A percentile compares a stretch with the other conserved stretches of the same genome.
These are phyloP conservation scores for Dromius quadrimaculatus DNA, from an alignment of 2,888 invertebrate genomes.

Conservation along the genomic window DNA sequence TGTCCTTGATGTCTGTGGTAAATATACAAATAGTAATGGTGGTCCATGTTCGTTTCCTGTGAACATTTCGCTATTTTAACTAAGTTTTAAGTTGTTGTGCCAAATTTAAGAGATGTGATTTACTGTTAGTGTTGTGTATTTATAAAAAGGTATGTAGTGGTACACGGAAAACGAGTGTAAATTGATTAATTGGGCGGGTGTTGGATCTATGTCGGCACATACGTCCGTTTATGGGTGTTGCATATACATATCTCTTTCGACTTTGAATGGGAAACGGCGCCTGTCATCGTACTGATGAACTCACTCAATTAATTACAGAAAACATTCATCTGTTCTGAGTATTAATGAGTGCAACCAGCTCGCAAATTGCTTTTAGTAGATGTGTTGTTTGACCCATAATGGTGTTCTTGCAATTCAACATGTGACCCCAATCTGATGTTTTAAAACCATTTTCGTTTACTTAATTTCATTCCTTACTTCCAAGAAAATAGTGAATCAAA, in stretches of 20 bases:
- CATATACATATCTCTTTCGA: constrained; percentile 56
- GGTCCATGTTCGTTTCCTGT: constrained; percentile 49
- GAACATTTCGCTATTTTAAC: constrained; percentile 52
- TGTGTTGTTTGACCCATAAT: constrained; percentile 47
- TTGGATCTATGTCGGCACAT: constrained; percentile 54
- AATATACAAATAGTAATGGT: constrained; percentile 53
- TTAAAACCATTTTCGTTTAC: constrained; percentile 50
- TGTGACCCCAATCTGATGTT: constrained; percentile 68
- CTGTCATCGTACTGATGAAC: constrained; percentile 60
- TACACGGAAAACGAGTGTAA: constrained; percentile 37
- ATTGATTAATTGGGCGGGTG: constrained; percentile 54
- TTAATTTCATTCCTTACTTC: constrained; percentile 17
- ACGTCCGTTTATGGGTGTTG: constrained; percentile 61
- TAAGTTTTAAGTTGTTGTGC: constrained; percentile 56
- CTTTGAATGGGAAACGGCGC: constrained; percentile 53
- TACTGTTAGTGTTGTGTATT: constrained; percentile 54
- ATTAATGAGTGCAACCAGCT: constrained; percentile 42
- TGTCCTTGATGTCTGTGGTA: constrained; percentile 51
- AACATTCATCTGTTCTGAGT: constrained; percentile 47
- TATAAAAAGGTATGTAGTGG: constrained; percentile 55
- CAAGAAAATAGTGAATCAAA: constrained; percentile 7
- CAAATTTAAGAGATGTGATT: constrained; percentile 53
- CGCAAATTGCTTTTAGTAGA: constrained; percentile 36
- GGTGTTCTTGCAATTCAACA: constrained; percentile 61
- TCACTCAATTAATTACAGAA: constrained; percentile 60